Evolutionary conservation across 2,113 vertebrate species (phyloP).

Genomic region (Pelecanoides urinatrix): DNA sequence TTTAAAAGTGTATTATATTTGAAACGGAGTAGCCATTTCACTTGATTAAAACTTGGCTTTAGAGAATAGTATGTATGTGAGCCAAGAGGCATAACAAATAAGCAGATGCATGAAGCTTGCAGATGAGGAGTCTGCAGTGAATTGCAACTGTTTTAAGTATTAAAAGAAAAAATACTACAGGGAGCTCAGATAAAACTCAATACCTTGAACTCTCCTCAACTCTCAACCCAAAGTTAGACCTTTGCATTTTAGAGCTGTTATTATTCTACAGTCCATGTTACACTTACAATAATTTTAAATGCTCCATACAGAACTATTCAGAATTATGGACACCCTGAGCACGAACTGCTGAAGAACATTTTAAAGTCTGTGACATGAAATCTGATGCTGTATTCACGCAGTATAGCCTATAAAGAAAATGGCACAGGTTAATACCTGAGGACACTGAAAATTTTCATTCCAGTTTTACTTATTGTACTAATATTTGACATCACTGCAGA

Average conservation of each 20-base stretch:
- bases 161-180: slow-evolving; percentile 26
- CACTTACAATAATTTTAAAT: slow-evolving; percentile 25
- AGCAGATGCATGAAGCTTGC: slow-evolving; percentile 43
- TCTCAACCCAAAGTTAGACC: slow-evolving; percentile 1
- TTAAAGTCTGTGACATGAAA: neutral
- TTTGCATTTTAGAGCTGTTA: neutral
- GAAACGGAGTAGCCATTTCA: slow-evolving; percentile 13
- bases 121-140: neutral
- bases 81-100: slow-evolving; percentile 26
- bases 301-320: neutral
- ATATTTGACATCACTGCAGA: neutral
- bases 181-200: neutral
- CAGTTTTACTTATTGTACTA: neutral
- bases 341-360: neutral
- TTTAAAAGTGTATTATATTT: neutral
- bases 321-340: neutral
- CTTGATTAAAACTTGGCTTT: neutral
- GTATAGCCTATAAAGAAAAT: neutral
- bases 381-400: neutral
- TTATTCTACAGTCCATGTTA: slow-evolving; percentile 3
- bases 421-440: neutral
- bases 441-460: neutral
- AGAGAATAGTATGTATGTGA: neutral
- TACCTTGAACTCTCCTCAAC: slow-evolving; percentile 28
- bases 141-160: slow-evolving; percentile 40